Base-by-base conservation (phyloP, 2,888 invertebrate species). In the Axea sp. region DNA sequence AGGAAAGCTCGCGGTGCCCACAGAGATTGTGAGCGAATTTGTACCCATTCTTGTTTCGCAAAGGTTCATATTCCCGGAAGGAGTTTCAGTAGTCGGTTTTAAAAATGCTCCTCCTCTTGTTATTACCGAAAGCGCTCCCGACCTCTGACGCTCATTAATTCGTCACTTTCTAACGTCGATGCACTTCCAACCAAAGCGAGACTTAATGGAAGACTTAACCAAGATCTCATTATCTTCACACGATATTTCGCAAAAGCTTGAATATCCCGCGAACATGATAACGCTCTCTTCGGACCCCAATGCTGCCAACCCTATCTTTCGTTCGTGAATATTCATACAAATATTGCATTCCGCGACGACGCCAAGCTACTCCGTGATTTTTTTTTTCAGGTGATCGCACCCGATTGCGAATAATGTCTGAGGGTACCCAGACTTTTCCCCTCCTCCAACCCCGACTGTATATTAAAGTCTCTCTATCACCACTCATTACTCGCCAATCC, bases 141-240 rank as follows among this genome's bases (percentile, higher is more conserved):
- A 39, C 53, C 41, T 31, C 64, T 35, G 57, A 19, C 30, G 39
- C 78, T 84, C 83, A 82, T 84, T 83, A 80, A 80, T 80, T 80
- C 77, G 67, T 75, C 76, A 49, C 71, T 75, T 41, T 57, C 55
- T 72, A 65, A 76, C 75, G 77, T 77, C 79, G 76, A 76, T 76
- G 77, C 77, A 68, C 68, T 69, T 53, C 49, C 65, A 73, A 53
- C 43, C 68, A 73, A 67, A 75, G 72, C 60, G 69, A 76, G 75
- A 67, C 76, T 77, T 76, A 77, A 76, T 76, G 78, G 76, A 78
- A 81, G 81, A 80, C 80, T 82, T 80, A 82, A 82, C 78, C 80
- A 78, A 80, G 82, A 84, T 84, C 84, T 84, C 81, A 82, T 84
- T 84, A 84, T 84, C 81, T 80, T 78, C 76, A 74, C 76, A 75